These are phyloP conservation scores for Platorchestia sp. DNA, from an alignment of 1,140 invertebrate species.

Conservation along the genomic window DNA sequence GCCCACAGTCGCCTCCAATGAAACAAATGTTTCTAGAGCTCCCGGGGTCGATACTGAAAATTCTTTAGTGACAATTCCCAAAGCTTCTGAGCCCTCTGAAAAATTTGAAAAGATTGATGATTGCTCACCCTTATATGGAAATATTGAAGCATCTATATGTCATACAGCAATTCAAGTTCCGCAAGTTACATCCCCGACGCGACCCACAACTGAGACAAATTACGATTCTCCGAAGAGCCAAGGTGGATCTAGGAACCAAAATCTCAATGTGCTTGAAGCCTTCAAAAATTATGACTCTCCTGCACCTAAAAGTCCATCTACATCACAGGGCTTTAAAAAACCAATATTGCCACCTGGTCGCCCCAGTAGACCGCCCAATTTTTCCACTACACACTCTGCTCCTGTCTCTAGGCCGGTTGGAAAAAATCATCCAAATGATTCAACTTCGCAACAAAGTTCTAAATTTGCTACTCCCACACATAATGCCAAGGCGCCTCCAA, in stretches of 20 bases:
- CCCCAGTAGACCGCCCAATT: not conserved
- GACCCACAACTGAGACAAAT: not conserved
- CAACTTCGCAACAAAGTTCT: not conserved
- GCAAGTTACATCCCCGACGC: not conserved
- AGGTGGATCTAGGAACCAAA: not conserved
- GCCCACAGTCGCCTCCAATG: not conserved
- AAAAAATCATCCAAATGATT: not conserved
- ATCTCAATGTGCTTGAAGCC: not conserved
- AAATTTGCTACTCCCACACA: not conserved
- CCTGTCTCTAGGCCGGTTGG: not conserved
- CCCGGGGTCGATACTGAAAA: not conserved
- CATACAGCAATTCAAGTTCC: slow-evolving; percentile 34
- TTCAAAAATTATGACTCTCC: not conserved
- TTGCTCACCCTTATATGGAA: not conserved
- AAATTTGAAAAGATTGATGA: not conserved
- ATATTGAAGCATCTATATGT: not conserved
- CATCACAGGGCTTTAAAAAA: not conserved
- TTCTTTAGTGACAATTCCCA: not conserved
- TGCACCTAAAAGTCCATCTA: not conserved
- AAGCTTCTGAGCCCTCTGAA: not conserved
- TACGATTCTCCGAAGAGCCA: not conserved
- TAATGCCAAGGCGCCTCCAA: not conserved
- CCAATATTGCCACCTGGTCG: not conserved
- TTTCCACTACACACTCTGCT: not conserved
- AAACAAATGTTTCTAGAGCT: not conserved